Conservation (phyloP, 1,140 invertebrate species). For the Drosophila mojavensis region DNA sequence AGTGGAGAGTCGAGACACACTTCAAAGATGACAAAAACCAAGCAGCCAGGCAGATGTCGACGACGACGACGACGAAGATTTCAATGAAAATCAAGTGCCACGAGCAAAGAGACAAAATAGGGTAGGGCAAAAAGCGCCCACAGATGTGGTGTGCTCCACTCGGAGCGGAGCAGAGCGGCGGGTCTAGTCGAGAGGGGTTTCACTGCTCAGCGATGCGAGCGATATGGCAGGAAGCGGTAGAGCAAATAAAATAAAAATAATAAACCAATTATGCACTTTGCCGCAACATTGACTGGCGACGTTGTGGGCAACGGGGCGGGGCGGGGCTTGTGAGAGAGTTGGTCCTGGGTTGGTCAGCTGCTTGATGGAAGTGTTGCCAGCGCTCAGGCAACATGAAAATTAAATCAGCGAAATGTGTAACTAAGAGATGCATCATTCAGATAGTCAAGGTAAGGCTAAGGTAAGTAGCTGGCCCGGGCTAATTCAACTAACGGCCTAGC, state of each 20-base stretch:
- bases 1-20: slow-evolving; percentile 66
- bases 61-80: slow-evolving; percentile 36
- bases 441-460: slow-evolving; percentile 65
- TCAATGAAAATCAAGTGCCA: slow-evolving; percentile 78
- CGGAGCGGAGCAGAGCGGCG: not conserved
- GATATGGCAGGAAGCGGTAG: slow-evolving; percentile 78
- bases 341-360: slow-evolving; percentile 57
- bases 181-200: slow-evolving; percentile 20
- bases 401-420: slow-evolving; percentile 80
- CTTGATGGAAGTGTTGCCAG: slow-evolving; percentile 58
- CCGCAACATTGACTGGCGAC: slow-evolving; percentile 75
- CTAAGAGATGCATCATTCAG: slow-evolving; percentile 68
- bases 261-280: slow-evolving; percentile 84
- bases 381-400: slow-evolving; percentile 66
- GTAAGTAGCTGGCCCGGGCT: slow-evolving; percentile 62
- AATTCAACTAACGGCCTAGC: slow-evolving; percentile 71
- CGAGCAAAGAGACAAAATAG: slow-evolving; percentile 48
- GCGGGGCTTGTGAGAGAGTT: not conserved
- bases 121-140: slow-evolving; percentile 63
- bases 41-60: slow-evolving; percentile 29
- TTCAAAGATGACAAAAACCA: slow-evolving; percentile 76
- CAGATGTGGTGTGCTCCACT: slow-evolving; percentile 13
- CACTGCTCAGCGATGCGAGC: slow-evolving; percentile 72
- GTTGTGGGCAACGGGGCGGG: slow-evolving; percentile 14
- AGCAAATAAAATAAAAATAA: slow-evolving; percentile 77